phyloP scores from a whole-genome alignment of 30 jellyfish, hydroid and myxozoan genomes.

The Aurelia coerulea region DNA sequence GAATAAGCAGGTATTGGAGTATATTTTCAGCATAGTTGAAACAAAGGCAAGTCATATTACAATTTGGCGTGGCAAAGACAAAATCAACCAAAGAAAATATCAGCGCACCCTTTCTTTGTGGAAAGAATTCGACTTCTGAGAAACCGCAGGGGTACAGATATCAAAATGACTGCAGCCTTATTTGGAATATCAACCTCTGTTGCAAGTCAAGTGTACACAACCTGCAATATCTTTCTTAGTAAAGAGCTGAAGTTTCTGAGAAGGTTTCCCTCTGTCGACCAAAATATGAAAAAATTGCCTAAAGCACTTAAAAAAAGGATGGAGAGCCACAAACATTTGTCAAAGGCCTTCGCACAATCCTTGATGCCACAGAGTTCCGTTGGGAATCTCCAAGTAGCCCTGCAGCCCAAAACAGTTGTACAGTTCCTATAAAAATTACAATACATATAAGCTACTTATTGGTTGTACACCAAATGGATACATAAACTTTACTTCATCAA shows the following conservation, averaged over 20 bases:
- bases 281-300: slow-evolving; percentile 16
- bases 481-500: slow-evolving; percentile 15
- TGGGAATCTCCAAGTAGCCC: slow-evolving; percentile 40
- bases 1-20: too few species aligned
- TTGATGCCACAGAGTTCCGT: slow-evolving; percentile 26
- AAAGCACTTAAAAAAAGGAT: slow-evolving; percentile 14
- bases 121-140: slow-evolving; percentile 5
- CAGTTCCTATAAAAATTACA: slow-evolving; percentile 24
- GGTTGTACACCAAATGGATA: slow-evolving; percentile 54
- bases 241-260: slow-evolving; percentile 19
- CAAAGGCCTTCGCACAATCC: slow-evolving; percentile 19
- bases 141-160: background rate
- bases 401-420: slow-evolving; percentile 33
- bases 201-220: slow-evolving; percentile 1
- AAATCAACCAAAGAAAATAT: background rate
- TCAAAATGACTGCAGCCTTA: slow-evolving; percentile 9
- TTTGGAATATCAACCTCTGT: slow-evolving; percentile 1
- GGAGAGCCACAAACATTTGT: slow-evolving; percentile 30
- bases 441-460: slow-evolving; percentile 26
- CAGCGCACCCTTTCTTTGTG: slow-evolving; percentile 2
- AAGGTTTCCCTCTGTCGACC: slow-evolving; percentile 16
- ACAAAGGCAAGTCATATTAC: too few species aligned
- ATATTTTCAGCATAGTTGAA: too few species aligned
- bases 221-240: slow-evolving; percentile 14
- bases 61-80: background rate